Base-by-base conservation (phyloP, 2,888 invertebrate genomes). In the Drosophila kanekoi region DNA sequence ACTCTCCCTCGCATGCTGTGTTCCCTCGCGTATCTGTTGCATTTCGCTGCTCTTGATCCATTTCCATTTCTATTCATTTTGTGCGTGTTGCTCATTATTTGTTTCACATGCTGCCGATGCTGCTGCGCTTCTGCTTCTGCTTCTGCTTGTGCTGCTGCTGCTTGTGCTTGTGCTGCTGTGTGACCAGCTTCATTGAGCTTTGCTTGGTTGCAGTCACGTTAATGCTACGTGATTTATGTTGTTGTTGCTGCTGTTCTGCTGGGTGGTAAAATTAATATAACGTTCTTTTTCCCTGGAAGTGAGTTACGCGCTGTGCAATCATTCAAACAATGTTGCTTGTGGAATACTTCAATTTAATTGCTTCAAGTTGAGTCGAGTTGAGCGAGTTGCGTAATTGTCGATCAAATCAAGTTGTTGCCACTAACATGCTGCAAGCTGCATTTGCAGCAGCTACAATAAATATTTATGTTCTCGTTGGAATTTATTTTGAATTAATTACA, bases 61-160 rank as follows among this genome's bases (percentile, higher is more conserved):
- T 84, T 83, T 83, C 77, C 85, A 85, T 85, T 83, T 85, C 83
- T 79, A 77, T 87, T 77, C 79, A 81, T 85, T 81, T 74, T 87
- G 82, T 87, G 86, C 83, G 83, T 84, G 83, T 68, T 79, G 74
- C 75, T 84, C 82, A 84, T 84, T 83, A 72, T 77, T 63, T 77
- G 62, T 67, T 76, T 63, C 77, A 77, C 67, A 76, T 72, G 66
- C 52, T 70, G 54, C 37, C 49, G 56, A 37, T 18, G 37, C 58
- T 47, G 56, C 20, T 35, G n/a, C 16, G 58, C 32, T 13, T 5
- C 60, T 62, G 33, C 37, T 32, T 13, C 13, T 57, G 18, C 11
- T 51, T 28, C 53, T 60, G 69, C 37, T 38, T 28, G 45, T 20
- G 23, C 54, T 48, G 48, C 23, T 37, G 11, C 16, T 61, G 63